phyloP scores from a whole-genome alignment of 2,113 vertebrate species.

The Callospermophilus lateralis region DNA sequence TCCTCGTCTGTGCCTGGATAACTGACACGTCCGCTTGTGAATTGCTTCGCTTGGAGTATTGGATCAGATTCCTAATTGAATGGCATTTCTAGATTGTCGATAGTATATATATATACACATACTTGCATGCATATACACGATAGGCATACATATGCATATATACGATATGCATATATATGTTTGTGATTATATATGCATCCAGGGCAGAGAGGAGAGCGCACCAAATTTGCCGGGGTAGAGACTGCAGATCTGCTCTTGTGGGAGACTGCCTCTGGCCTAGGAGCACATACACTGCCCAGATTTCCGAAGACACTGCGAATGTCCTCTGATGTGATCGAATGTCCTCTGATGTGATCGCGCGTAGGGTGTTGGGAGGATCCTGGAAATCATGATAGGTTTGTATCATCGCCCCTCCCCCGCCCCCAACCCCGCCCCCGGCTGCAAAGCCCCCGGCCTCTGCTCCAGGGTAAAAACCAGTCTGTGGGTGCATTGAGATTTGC shows the following conservation, averaged over 20 bases:
- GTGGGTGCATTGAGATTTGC: conserved; percentile 39
- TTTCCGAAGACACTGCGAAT: conserved; percentile 37
- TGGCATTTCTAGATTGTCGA: conserved; percentile 68
- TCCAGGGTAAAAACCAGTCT: conserved; percentile 30
- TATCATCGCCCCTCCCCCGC: background rate
- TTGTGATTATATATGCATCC: conserved; percentile 68
- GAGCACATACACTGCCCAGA: background rate
- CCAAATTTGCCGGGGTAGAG: conserved; percentile 20
- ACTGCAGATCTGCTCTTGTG: conserved; percentile 29
- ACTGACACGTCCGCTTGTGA: conserved; percentile 2
- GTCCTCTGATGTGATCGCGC: conserved; percentile 23
- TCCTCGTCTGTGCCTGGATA: background rate
- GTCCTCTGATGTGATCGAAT: conserved; percentile 31
- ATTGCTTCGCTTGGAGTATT: conserved; percentile 17
- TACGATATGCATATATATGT: conserved; percentile 55
- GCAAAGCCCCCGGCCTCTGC: conserved; percentile 1
- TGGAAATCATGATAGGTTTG: conserved; percentile 60
- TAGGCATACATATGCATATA: conserved; percentile 59
- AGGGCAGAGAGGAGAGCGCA: conserved; percentile 60
- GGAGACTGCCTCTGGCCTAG: conserved; percentile 64
- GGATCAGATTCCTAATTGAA: conserved; percentile 73
- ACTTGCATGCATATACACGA: conserved; percentile 8
- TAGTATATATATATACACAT: conserved; percentile 36
- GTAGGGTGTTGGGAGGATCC: conserved; percentile 43
- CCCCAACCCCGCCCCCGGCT: background rate